Base-by-base conservation (phyloP, 2,888 invertebrate genomes). In the Trichogramma evanescens region DNA sequence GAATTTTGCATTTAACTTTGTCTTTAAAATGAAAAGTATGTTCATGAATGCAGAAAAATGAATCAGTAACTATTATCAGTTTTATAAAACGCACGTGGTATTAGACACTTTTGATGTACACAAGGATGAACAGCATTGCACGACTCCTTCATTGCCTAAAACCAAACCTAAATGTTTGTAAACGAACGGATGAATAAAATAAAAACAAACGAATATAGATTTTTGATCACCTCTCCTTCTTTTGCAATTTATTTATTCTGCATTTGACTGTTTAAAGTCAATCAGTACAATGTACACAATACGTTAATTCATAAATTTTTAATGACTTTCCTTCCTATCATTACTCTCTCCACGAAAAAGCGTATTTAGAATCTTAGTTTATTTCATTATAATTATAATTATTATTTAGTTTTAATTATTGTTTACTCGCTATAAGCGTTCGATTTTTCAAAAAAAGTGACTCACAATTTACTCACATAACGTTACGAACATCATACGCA, bases 121-220 rank as follows among this genome's bases (percentile, higher is more conserved):
- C 26, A 26, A 26, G 26, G 26, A 26, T 26, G 26, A 26, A 26
- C 26, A 26, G 26, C 26, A 26, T 26, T 26, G 26, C 26, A 26
- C 26, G 26, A 26, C 26, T 26, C 26, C 26, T 26, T 26, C 26
- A 26, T 26, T 26, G 26, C 26, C 26, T 26, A 26, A 26, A 26
- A 26, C 26, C 26, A 26, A 26, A 26, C 26, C 8, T 44, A 6
- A 45, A 39, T 9, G 50, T 57, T 39, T 43, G 41, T 42, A 39
- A 38, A n/a, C 26, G 42, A n/a, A 50, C 9, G 8, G 48, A 59
- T 46, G 40, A 38, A 50, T 10, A 53, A 50, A 54, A 48, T 51
- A n/a, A 8, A 55, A 58, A 62, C 61, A 61, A 54, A 50, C 39
- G 61, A 62, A 51, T 49, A 10, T 55, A 39, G 58, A 38, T 44